Base-by-base conservation (phyloP, 2,888 invertebrate species). In the Ypsolopha scabrella region DNA sequence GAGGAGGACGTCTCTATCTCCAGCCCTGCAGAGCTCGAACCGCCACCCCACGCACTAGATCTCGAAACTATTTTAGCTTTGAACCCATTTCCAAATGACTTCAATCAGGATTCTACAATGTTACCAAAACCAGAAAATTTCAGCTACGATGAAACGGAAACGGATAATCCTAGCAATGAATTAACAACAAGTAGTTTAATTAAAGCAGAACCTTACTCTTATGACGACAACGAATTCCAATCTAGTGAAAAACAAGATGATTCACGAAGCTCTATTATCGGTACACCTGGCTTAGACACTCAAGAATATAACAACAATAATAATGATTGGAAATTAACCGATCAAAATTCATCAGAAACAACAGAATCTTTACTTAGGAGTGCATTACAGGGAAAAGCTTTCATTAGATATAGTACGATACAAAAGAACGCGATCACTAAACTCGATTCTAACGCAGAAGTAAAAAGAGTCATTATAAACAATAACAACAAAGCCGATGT, bases 321-420 rank as follows among this genome's bases (percentile, higher is more conserved):
- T 73, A 94, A 94, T 74, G 93, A 94, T 72, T 93, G 93, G 92
- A 93, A 93, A 70, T 88, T 92, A 69, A 91, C 92, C 52, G 91
- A 93, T 69, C 91, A 93, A 74, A 93, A 92, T 66, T 92, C 67
- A 76, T 24, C 81, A 35, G 85, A 85, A 65, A 83, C 88, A 34
- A 89, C 93, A 14, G 94, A 94, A 67, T 94, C 94, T 36, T 78
- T 95, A 57, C 77, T 95, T 57, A 88, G 95, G 61, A 95, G 92
- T 69, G 95, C 95, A 8, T 87, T 95, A 57, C 95, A 95, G 72
- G 95, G 95, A 46, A 94, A 95, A 83, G 89, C 89, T 70, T 69
- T 85, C 75, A 75, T 77, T 74, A 81, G 86, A 88, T 74, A 88
- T 88, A 85, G 85, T 82, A 74, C 85, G 73, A 67, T 75, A 72